phyloP scores from a whole-genome alignment of 2,113 vertebrate species.

The Thalassarche chlororhynchos region DNA sequence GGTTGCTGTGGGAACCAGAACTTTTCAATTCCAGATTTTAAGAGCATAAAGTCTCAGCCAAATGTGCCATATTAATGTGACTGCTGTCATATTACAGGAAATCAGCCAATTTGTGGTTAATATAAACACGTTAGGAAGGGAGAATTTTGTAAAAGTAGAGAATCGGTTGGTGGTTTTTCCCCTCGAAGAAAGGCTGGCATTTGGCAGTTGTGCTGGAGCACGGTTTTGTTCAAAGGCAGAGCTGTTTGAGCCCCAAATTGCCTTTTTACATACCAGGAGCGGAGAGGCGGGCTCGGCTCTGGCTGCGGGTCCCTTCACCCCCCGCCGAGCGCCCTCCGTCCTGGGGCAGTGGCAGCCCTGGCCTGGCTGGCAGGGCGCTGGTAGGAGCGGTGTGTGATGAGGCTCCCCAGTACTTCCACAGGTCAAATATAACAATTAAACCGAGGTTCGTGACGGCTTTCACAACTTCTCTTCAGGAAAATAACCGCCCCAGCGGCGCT shows the following conservation, averaged over 20 bases:
- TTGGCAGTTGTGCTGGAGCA: not conserved
- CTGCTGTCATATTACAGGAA: constrained; percentile 1
- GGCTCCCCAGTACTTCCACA: rapidly evolving
- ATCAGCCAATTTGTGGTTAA: not conserved
- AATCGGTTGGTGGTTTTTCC: not conserved
- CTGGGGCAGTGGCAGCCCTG: rapidly evolving
- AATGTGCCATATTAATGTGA: not conserved
- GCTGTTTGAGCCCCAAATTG: not conserved
- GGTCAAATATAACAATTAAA: too few species aligned
- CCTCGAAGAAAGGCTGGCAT: not conserved
- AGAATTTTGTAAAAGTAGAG: not conserved
- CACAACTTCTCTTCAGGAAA: not conserved
- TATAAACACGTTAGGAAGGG: not conserved
- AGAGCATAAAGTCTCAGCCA: constrained; percentile 16
- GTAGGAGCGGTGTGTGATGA: rapidly evolving
- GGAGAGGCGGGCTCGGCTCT: not conserved
- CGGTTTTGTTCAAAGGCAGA: not conserved
- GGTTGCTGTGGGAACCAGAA: constrained; percentile 74
- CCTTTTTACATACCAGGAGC: not conserved
- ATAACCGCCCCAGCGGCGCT: not conserved
- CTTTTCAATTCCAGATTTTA: constrained; percentile 33
- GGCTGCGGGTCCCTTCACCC: not conserved
- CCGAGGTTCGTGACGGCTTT: too few species aligned
- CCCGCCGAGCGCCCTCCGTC: too few species aligned
- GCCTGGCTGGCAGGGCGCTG: not conserved